These are phyloP conservation scores for Cinclus cinclus DNA, from an alignment of 2,113 vertebrate species.

Conservation along the genomic window DNA sequence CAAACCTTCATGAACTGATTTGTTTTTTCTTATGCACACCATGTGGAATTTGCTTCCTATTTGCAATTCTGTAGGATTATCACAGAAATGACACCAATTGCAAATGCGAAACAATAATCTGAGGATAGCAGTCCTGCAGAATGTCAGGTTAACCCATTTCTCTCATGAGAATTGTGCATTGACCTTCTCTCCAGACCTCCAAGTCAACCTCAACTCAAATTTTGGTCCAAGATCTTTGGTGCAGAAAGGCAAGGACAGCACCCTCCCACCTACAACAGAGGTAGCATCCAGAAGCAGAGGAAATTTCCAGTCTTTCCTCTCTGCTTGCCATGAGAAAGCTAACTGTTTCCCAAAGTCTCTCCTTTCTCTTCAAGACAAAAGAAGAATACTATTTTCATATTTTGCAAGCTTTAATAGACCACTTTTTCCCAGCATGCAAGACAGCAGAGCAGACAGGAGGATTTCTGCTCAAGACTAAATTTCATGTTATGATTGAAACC, in stretches of 20 bases:
- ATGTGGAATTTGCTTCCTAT: neutral
- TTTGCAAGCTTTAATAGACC: neutral
- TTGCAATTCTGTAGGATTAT: neutral
- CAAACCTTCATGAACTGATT: neutral
- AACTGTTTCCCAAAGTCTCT: neutral
- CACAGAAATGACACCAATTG: neutral
- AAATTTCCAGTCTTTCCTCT: neutral
- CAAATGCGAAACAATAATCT: neutral
- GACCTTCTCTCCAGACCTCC: neutral
- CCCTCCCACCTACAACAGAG: neutral
- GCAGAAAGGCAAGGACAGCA: neutral
- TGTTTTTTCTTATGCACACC: neutral
- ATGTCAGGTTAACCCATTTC: neutral
- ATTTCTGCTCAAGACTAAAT: neutral
- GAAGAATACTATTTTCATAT: neutral
- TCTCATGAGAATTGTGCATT: neutral
- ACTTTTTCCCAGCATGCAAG: neutral
- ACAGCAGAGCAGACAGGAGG: neutral
- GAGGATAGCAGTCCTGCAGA: neutral
- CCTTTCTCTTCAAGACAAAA: neutral
- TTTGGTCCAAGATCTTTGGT: neutral
- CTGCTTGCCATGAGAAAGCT: neutral
- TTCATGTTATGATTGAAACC: neutral
- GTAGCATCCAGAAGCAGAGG: neutral
- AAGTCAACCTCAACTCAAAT: neutral